These are phyloP conservation scores for Solenopsis invicta DNA, from an alignment of 1,140 invertebrate species.

Conservation along the genomic window DNA sequence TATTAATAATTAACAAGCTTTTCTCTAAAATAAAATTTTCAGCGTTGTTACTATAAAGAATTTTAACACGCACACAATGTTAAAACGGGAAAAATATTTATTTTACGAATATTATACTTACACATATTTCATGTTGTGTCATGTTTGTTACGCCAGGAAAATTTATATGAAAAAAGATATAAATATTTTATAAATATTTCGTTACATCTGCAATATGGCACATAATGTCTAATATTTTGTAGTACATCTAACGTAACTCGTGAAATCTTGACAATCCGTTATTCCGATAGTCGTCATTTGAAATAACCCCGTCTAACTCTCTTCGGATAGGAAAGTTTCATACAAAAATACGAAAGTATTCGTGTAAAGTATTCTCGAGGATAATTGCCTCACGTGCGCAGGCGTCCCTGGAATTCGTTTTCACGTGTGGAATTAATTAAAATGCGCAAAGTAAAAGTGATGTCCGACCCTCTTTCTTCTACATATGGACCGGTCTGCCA, in stretches of 20 bases:
- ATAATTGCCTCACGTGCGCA: neutral
- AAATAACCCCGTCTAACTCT: neutral
- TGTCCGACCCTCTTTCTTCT: neutral
- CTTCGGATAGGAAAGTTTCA: neutral
- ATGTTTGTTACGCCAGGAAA: neutral
- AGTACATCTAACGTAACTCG: neutral
- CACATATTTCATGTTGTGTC: neutral
- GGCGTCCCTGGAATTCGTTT: neutral
- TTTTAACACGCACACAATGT: constrained; percentile 6
- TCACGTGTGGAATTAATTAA: constrained; percentile 63
- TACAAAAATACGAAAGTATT: neutral
- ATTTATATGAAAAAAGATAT: constrained; percentile 2
- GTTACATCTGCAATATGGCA: neutral
- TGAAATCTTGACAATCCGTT: neutral
- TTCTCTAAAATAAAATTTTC: neutral
- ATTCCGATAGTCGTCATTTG: neutral
- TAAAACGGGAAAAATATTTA: neutral
- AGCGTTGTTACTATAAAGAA: neutral
- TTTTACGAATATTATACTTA: constrained; percentile 7
- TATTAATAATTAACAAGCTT: neutral
- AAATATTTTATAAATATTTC: neutral
- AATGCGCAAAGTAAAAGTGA: constrained; percentile 48
- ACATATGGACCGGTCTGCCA: constrained; percentile 20
- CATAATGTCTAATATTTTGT: neutral
- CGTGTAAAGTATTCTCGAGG: neutral